phyloP scores from a whole-genome alignment of 2,888 invertebrate species.

The Hydroisotoma schaefferi region DNA sequence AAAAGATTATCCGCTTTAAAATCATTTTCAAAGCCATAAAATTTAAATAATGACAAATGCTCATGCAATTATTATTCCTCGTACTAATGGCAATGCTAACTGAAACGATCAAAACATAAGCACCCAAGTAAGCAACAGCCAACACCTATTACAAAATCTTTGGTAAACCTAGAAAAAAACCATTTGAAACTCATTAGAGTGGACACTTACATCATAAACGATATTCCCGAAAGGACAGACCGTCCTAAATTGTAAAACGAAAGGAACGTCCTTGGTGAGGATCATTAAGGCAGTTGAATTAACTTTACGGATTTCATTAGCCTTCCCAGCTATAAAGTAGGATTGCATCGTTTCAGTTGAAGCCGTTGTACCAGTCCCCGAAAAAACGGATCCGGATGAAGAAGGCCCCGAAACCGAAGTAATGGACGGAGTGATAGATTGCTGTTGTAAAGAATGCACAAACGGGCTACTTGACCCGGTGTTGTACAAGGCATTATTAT shows the following conservation, averaged over 20 bases:
- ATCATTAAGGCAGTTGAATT: constrained; percentile 32
- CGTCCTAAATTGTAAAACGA: constrained; percentile 43
- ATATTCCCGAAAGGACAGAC: constrained; percentile 45
- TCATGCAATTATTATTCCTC: too few species aligned
- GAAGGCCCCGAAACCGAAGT: constrained; percentile 17
- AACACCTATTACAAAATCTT: too few species aligned
- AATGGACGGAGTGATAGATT: constrained; percentile 20
- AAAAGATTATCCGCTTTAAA: too few species aligned
- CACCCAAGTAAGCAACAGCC: too few species aligned
- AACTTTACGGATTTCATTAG: constrained; percentile 34
- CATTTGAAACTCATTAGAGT: background rate
- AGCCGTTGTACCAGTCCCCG: background rate
- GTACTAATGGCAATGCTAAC: too few species aligned
- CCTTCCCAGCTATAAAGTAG: constrained; percentile 44
- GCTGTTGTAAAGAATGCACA: constrained; percentile 2
- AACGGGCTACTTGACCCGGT: constrained; percentile 10
- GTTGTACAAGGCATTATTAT: background rate
- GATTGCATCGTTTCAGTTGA: constrained; percentile 17
- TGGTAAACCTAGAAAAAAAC: too few species aligned
- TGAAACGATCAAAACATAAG: too few species aligned
- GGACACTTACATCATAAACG: constrained; percentile 42
- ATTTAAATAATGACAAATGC: too few species aligned
- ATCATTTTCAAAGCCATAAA: too few species aligned
- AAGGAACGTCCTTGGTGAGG: constrained; percentile 29
- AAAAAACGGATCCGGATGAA: constrained; percentile 15